These are phyloP conservation scores for Cyclopterus lumpus DNA, from an alignment of 2,797 vertebrate genomes.

Conservation along the genomic window DNA sequence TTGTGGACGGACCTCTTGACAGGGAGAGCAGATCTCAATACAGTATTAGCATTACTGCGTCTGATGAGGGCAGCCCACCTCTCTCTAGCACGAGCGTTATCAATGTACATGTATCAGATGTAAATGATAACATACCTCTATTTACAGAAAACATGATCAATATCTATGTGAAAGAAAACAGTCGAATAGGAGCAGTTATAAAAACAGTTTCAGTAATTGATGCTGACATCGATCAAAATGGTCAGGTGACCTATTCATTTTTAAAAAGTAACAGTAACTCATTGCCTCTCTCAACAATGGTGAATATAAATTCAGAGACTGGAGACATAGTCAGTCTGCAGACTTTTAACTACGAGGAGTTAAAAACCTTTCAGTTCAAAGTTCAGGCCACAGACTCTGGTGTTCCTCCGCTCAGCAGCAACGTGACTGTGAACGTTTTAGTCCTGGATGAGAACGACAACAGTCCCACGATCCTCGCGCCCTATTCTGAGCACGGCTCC, in stretches of 20 bases:
- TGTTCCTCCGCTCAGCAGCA: constrained; percentile 3
- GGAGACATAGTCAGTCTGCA: not conserved
- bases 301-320: not conserved
- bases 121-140: constrained; percentile 88
- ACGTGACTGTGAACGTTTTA: constrained; percentile 2
- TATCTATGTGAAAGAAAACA: constrained; percentile 89
- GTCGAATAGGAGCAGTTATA: constrained; percentile 73
- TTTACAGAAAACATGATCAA: constrained; percentile 83
- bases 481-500: constrained; percentile 37
- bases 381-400: constrained; percentile 1
- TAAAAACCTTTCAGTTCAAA: not conserved
- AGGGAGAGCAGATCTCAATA: constrained; percentile 74
- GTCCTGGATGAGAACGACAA: not conserved
- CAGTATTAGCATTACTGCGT: no score
- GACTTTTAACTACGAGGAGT: not conserved
- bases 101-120: constrained; percentile 84
- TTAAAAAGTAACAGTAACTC: not conserved
- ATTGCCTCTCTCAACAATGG: not conserved
- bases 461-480: not conserved
- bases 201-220: constrained; percentile 80
- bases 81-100: constrained; percentile 84
- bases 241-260: not conserved
- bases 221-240: constrained; percentile 69
- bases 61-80: constrained; percentile 86
- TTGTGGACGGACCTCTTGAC: constrained; percentile 86